A percentile compares a stretch with the other conserved stretches of the same genome.
Evolutionary conservation across 2,797 vertebrate genomes (phyloP).

Genomic region (Tokudaia muenninki): DNA sequence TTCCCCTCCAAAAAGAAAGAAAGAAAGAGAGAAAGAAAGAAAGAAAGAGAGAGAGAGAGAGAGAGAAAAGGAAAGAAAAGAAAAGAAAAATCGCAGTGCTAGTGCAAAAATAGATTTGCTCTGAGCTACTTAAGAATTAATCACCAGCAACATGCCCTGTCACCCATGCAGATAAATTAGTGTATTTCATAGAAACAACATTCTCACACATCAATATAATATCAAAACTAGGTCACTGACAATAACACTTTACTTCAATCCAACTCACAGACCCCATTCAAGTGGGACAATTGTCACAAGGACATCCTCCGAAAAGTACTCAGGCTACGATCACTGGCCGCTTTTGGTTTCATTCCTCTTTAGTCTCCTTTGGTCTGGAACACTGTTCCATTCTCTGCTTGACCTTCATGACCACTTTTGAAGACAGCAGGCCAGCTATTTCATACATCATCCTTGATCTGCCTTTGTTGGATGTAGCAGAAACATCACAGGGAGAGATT

Average conservation of each 20-base stretch:
- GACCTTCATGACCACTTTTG: slow-evolving; percentile 21
- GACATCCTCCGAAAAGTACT: slow-evolving; percentile 1
- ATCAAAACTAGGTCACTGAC: slow-evolving; percentile 24
- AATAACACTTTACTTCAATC: background rate
- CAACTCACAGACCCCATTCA: background rate
- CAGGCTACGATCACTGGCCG: background rate
- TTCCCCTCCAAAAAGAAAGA: background rate
- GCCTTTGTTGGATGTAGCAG: slow-evolving; percentile 33
- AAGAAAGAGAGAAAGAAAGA: too few relatives aligned
- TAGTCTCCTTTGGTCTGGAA: slow-evolving; percentile 35
- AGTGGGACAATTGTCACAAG: background rate
- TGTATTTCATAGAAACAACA: background rate
- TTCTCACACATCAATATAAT: background rate
- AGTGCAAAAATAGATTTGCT: background rate
- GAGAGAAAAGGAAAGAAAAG: too few relatives aligned
- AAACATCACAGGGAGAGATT: background rate
- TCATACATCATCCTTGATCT: slow-evolving; percentile 16
- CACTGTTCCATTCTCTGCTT: slow-evolving; percentile 3
- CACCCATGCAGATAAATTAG: background rate
- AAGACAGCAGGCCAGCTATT: slow-evolving; percentile 26
- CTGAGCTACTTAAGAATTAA: slow-evolving; percentile 14
- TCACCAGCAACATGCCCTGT: background rate
- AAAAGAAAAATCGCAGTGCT: background rate
- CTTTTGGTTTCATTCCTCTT: slow-evolving; percentile 29
- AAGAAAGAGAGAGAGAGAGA: too few relatives aligned